A percentile compares a stretch with the other conserved stretches of the same genome.
Conservation (phyloP, 2,888 invertebrate genomes). For the Adineta ricciae region DNA sequence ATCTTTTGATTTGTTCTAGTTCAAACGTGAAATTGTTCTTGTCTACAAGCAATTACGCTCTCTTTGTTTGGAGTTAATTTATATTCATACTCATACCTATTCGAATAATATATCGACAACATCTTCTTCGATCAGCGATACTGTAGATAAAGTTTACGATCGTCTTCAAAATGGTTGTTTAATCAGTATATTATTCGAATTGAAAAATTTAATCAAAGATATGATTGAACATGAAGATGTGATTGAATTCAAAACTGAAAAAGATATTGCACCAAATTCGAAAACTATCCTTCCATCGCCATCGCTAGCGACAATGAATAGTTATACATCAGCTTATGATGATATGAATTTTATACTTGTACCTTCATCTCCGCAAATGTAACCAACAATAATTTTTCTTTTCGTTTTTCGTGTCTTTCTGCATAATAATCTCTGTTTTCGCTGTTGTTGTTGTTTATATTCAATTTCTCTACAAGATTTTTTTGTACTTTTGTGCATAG, state of each 20-base stretch:
- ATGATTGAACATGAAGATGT: conserved; percentile 1
- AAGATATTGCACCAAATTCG: background rate
- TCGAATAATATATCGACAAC: background rate
- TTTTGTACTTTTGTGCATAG: background rate
- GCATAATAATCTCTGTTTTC: background rate
- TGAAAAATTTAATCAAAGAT: conserved; percentile 8
- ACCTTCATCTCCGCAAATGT: background rate
- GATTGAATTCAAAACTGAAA: background rate
- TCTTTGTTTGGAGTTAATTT: background rate
- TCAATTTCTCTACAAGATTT: background rate
- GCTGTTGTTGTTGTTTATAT: background rate
- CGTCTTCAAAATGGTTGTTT: conserved; percentile 10
- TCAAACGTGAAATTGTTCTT: conserved; percentile 5
- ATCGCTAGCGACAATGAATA: background rate
- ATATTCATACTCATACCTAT: background rate
- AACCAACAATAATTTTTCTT: background rate
- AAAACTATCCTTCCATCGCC: background rate
- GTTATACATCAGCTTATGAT: background rate
- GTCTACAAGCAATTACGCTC: conserved; percentile 7
- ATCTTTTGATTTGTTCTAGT: background rate
- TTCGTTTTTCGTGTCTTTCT: background rate
- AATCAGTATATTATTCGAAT: background rate
- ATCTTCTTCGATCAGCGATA: background rate
- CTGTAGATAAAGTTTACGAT: conserved; percentile 10
- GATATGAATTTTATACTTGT: background rate